These are phyloP conservation scores for Symphodus melops DNA, from an alignment of 2,113 vertebrate genomes.

Conservation along the genomic window DNA sequence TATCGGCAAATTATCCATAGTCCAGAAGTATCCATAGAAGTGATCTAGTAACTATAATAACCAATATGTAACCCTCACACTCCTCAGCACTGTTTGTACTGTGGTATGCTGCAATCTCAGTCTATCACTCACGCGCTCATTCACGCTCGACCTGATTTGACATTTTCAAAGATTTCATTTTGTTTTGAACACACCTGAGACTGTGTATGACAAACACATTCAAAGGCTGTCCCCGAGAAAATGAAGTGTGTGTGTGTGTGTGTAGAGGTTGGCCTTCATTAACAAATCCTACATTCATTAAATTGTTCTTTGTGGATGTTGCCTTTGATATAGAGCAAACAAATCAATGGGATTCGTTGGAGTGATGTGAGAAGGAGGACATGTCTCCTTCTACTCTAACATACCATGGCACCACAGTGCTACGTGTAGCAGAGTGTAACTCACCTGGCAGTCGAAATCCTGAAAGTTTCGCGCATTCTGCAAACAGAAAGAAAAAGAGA, in stretches of 20 bases:
- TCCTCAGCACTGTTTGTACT: too few relatives aligned
- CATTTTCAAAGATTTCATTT: background rate
- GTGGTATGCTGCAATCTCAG: too few relatives aligned
- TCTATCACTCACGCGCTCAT: too few relatives aligned
- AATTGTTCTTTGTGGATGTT: background rate
- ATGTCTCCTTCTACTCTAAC: background rate
- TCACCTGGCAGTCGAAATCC: conserved; percentile 98
- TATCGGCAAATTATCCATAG: too few relatives aligned
- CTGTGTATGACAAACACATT: background rate
- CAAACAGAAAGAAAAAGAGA: conserved; percentile 46
- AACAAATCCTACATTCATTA: background rate
- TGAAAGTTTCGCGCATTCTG: conserved; percentile 95
- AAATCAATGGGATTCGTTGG: conserved; percentile 11
- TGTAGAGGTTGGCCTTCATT: background rate
- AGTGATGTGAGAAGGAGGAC: background rate
- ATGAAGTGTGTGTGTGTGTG: too few relatives aligned
- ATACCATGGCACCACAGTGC: background rate
- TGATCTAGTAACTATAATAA: too few relatives aligned
- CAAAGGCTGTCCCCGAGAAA: background rate
- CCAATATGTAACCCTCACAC: too few relatives aligned
- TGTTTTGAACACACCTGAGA: background rate
- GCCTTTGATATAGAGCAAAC: conserved; percentile 16
- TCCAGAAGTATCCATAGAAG: too few relatives aligned
- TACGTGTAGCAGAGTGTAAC: conserved; percentile 25
- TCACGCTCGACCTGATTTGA: too few relatives aligned